Percentiles rank a stretch among this genome's conserved stretches.
These are phyloP conservation scores for Marasmarcha lunaedactyla DNA, from an alignment of 2,888 invertebrate species.

Conservation along the genomic window DNA sequence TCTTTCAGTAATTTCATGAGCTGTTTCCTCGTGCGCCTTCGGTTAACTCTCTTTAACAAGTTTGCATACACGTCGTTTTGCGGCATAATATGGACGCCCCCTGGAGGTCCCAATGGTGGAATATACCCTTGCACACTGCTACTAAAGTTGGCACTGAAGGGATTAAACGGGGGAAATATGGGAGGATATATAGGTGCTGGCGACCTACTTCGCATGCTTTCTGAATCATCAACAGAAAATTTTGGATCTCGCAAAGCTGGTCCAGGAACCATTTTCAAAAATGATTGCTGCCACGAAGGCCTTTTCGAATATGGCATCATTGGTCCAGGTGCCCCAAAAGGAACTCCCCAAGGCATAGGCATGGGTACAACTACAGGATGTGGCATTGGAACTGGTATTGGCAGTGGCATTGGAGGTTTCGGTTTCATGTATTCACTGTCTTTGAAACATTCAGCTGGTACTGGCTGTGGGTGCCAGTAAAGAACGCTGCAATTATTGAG, in stretches of 20 bases:
- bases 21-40: slow-evolving; percentile 31
- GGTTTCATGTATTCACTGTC: not conserved
- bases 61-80: slow-evolving; percentile 51
- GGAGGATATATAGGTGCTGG: slow-evolving; percentile 3
- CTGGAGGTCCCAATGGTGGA: slow-evolving; percentile 30
- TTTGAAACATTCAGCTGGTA: no score
- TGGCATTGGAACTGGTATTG: not conserved
- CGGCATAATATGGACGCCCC: slow-evolving; percentile 53
- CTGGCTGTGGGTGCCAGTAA: no score
- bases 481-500: no score
- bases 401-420: not conserved
- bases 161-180: slow-evolving; percentile 6
- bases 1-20: not conserved
- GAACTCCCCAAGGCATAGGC: not conserved
- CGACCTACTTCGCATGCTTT: slow-evolving; percentile 6
- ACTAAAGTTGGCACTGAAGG: slow-evolving; percentile 14
- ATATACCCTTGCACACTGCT: slow-evolving; percentile 39
- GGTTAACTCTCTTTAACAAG: slow-evolving; percentile 39
- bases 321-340: not conserved
- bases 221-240: no score
- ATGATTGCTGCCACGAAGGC: no score
- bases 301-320: not conserved
- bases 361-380: not conserved
- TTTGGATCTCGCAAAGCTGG: not conserved
- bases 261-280: not conserved